These are phyloP conservation scores for Clusia tigrina DNA, from an alignment of 2,888 invertebrate species.

Conservation along the genomic window DNA sequence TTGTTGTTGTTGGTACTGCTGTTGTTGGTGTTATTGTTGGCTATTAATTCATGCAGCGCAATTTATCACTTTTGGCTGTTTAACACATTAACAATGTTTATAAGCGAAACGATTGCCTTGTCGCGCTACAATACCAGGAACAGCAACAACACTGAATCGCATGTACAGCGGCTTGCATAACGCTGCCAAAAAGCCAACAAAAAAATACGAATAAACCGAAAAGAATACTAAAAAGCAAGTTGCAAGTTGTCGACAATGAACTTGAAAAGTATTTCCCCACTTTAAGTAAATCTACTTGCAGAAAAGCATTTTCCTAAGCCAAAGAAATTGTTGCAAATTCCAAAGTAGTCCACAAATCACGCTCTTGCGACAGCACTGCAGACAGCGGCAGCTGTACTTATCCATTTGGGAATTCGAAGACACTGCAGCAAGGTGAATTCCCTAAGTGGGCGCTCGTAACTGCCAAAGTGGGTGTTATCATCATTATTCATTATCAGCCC, in stretches of 20 bases:
- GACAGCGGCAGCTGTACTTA: too few relatives aligned
- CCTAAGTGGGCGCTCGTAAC: too few relatives aligned
- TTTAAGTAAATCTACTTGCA: too few relatives aligned
- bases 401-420: too few relatives aligned
- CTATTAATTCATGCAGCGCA: constrained; percentile 58
- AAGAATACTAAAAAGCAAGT: background rate
- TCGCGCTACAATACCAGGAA: background rate
- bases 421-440: too few relatives aligned
- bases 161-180: background rate
- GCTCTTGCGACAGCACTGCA: too few relatives aligned
- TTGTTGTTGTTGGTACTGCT: constrained; percentile 35
- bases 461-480: too few relatives aligned
- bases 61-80: constrained; percentile 56
- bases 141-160: background rate
- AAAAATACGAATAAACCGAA: background rate
- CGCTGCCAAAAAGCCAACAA: background rate
- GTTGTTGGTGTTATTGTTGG: constrained; percentile 4
- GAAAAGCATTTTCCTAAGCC: too few relatives aligned
- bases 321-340: too few relatives aligned
- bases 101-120: constrained; percentile 29
- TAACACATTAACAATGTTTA: constrained; percentile 49
- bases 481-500: too few relatives aligned
- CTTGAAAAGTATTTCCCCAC: too few relatives aligned
- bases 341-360: too few relatives aligned
- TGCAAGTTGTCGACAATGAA: background rate